Evolutionary conservation across 2,888 invertebrate species (phyloP).

Genomic region (Selenia dentaria): DNA sequence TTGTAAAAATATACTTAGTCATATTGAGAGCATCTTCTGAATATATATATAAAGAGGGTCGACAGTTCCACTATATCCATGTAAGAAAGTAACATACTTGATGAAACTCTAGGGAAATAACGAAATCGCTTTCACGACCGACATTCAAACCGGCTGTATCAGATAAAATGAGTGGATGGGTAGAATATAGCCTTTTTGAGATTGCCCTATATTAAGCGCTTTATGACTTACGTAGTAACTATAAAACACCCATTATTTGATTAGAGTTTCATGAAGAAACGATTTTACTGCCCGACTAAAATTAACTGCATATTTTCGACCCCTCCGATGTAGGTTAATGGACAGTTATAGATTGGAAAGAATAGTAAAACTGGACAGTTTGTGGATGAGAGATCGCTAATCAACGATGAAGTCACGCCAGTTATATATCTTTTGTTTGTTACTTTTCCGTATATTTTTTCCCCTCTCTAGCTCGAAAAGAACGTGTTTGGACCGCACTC

Average conservation of each 20-base stretch:
- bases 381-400: too few species aligned
- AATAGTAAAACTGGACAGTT: not conserved
- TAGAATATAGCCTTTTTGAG: conserved; percentile 46
- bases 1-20: too few species aligned
- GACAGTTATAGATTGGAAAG: conserved; percentile 17
- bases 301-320: conserved; percentile 32
- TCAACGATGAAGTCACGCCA: too few species aligned
- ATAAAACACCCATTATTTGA: conserved; percentile 51
- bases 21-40: not conserved
- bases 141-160: conserved; percentile 54
- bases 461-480: too few species aligned
- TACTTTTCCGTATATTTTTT: too few species aligned
- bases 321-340: conserved; percentile 29
- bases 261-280: conserved; percentile 38
- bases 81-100: conserved; percentile 32
- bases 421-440: too few species aligned
- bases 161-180: conserved; percentile 47
- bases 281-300: conserved; percentile 25
- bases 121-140: conserved; percentile 58
- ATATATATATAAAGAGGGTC: conserved; percentile 19
- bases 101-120: conserved; percentile 59
- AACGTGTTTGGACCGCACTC: too few species aligned
- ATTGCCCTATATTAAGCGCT: conserved; percentile 48
- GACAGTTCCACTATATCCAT: conserved; percentile 22
- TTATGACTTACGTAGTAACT: conserved; percentile 46